Conservation (phyloP, 2,113 vertebrate genomes). For the Nyctereutes procyonoides region DNA sequence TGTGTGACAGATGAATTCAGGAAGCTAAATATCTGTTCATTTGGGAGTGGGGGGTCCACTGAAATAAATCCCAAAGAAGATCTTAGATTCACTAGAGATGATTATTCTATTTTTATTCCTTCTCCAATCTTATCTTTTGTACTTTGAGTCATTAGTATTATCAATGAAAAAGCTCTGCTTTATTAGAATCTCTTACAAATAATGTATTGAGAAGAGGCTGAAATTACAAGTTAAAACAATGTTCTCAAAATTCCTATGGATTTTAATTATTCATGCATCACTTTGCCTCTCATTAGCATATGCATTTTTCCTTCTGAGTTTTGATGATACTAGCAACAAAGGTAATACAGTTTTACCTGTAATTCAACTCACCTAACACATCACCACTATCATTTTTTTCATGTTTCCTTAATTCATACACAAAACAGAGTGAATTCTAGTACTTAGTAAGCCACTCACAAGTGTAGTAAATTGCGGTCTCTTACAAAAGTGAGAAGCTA, state of each 20-base stretch:
- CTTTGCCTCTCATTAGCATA: slow-evolving; percentile 33
- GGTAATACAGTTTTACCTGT: background rate
- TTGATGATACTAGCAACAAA: slow-evolving; percentile 18
- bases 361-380: slow-evolving; percentile 8
- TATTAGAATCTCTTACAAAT: slow-evolving; percentile 46
- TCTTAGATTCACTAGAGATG: slow-evolving; percentile 26
- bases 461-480: background rate
- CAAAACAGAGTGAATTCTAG: background rate
- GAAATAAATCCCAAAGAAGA: background rate
- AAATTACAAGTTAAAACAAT: slow-evolving; percentile 44
- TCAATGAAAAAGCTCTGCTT: background rate
- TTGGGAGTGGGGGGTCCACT: background rate
- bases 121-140: background rate
- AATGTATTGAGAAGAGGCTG: background rate
- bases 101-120: background rate
- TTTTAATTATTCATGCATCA: slow-evolving; percentile 13
- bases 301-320: background rate
- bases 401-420: background rate
- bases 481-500: slow-evolving; percentile 35
- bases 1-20: background rate
- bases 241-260: slow-evolving; percentile 22
- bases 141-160: background rate
- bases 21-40: background rate
- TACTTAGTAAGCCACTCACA: background rate
- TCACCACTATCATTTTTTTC: background rate